Percentiles rank a stretch among this genome's conserved stretches.
Conservation (phyloP, 2,113 vertebrate genomes). For the Dromiciops gliroides region DNA sequence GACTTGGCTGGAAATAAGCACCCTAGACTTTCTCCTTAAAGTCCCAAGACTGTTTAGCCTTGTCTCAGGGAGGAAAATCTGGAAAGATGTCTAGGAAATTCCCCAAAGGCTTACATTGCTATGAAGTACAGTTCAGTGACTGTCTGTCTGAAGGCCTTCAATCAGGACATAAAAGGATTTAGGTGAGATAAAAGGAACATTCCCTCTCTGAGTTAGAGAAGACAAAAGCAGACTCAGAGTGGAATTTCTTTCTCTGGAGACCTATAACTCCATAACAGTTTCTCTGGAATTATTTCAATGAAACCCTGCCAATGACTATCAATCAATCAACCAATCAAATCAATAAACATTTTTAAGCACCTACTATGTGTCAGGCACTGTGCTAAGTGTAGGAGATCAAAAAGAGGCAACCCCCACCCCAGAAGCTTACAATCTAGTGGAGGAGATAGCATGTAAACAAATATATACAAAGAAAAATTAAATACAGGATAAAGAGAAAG, state of each 20-base stretch:
- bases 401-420: not conserved
- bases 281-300: constrained; percentile 6
- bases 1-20: not conserved
- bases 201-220: not conserved
- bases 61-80: not conserved
- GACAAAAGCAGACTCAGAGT: fast-evolving
- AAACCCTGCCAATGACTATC: not conserved
- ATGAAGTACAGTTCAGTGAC: not conserved
- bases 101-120: not conserved
- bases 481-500: no score
- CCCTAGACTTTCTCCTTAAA: not conserved
- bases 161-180: not conserved
- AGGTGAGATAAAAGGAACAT: not conserved
- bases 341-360: not conserved
- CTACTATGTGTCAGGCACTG: not conserved
- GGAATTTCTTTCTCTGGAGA: no score
- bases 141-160: not conserved
- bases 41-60: not conserved
- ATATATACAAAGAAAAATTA: no score
- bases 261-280: not conserved
- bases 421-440: no score
- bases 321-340: not conserved
- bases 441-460: no score
- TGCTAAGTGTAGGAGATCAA: not conserved
- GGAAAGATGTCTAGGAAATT: not conserved